Base-by-base conservation (phyloP, 2,113 vertebrate genomes). In the Hipposideros armiger region DNA sequence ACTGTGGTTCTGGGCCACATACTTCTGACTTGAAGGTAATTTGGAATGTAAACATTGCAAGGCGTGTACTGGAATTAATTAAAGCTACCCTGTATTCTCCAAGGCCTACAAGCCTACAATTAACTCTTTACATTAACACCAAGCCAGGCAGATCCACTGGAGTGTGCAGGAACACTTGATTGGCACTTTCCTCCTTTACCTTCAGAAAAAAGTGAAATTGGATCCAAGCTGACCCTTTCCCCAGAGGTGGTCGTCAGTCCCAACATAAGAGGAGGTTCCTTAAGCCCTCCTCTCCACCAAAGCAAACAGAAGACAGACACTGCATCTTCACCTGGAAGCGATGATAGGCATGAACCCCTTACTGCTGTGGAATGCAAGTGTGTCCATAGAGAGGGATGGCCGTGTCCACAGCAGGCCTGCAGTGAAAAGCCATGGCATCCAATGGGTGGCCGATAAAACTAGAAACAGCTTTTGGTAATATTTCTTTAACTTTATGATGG, bases 1-100 rank as follows among this genome's bases (percentile, higher is more conserved):
- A 92, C 24, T 64, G 97, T 92, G 83, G 66, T 62, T 97, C 77
- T 86, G 54, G 76, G 87, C 70, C 67, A 15, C 66, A 86, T 36
- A 26, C 95, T 91, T 80, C 64, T 86, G 91, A 84, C 94, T 84
- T 95, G 94, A 98, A 97, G 96, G 97, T 97, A 96, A 95, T 97
- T 95, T 96, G 85, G 84, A 95, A 76, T 87, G 93, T 96, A 97
- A 95, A 97, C 16, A 42, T 47, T 90, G 66, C 26, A 40, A 90
- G 90, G 64, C 77, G 11, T 0, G 7, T 80, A 36, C 77, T 97
- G 90, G 87, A 97, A 97, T 98, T 97, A 97, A 97, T 97, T 96
- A 97, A 94, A 96, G 40, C 73, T 83, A 42, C 90, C 81, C 66
- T 83, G 66, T 76, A 64, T 95, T 97, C 97, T 96, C 78, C 15